phyloP scores from a whole-genome alignment of 2,888 invertebrate genomes.

The Drosophila sordidula region DNA sequence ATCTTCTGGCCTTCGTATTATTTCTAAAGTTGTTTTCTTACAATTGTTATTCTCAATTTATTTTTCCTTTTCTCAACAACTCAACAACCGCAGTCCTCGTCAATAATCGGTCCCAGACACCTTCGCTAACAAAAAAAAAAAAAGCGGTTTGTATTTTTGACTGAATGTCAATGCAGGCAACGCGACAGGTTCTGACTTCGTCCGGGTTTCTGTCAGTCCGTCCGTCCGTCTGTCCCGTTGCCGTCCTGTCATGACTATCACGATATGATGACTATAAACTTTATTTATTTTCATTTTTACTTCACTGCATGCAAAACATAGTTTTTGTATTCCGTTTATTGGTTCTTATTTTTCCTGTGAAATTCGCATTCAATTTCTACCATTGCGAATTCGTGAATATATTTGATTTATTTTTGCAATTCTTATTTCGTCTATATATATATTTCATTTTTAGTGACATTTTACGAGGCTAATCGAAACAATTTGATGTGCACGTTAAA shows the following conservation, averaged over 20 bases:
- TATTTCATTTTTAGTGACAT: neutral
- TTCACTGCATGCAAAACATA: constrained; percentile 11
- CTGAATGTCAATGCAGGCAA: constrained; percentile 58
- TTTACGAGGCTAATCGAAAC: constrained; percentile 1
- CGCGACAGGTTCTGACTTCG: constrained; percentile 25
- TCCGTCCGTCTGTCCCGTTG: constrained; percentile 5
- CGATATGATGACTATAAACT: constrained; percentile 23
- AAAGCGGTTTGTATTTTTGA: constrained; percentile 46
- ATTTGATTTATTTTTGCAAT: neutral
- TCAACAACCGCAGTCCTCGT: constrained; percentile 5
- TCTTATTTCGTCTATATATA: neutral
- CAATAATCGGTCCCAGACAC: constrained; percentile 58
- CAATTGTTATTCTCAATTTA: neutral
- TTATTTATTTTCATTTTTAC: constrained; percentile 22
- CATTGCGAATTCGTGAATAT: constrained; percentile 11
- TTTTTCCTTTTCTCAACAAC: neutral
- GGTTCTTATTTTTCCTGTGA: neutral
- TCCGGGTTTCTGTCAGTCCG: constrained; percentile 5
- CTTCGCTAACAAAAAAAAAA: constrained; percentile 30
- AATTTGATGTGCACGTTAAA: neutral
- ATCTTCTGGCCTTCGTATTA: neutral
- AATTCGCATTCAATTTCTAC: constrained; percentile 1
- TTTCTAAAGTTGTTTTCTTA: neutral
- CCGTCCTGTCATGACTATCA: constrained; percentile 19
- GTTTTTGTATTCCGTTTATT: neutral